A percentile compares a stretch with the other conserved stretches of the same genome.
phyloP scores from a whole-genome alignment of 2,797 vertebrate species.

The Acipenser oxyrinchus region DNA sequence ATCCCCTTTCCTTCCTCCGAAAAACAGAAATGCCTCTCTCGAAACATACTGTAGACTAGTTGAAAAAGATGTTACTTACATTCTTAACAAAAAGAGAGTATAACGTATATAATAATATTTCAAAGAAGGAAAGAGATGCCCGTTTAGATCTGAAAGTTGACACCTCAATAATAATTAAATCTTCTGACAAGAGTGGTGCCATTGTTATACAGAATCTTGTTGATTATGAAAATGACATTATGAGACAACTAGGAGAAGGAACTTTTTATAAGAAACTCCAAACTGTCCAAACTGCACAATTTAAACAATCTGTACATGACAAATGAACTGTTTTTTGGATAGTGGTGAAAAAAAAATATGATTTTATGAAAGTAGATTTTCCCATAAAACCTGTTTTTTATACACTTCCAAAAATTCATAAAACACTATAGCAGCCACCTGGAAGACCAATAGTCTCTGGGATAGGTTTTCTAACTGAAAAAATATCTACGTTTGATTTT shows the following conservation, averaged over 20 bases:
- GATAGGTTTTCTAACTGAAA: neutral
- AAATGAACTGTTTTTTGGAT: neutral
- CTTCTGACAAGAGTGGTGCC: neutral
- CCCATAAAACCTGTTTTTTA: neutral
- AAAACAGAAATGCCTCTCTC: neutral
- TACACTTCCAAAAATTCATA: neutral
- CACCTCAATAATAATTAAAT: neutral
- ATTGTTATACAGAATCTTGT: neutral
- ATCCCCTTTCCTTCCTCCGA: neutral
- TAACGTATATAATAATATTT: neutral
- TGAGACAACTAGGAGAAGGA: neutral
- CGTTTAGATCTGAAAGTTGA: neutral
- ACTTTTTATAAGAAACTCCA: neutral
- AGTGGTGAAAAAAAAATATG: neutral
- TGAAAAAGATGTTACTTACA: neutral
- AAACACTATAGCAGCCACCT: neutral
- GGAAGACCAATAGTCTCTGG: neutral
- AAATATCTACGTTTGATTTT: neutral
- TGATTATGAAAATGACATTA: neutral
- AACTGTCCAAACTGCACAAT: neutral
- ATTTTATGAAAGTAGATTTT: neutral
- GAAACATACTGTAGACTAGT: neutral
- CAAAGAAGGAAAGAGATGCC: neutral
- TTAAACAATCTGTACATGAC: neutral
- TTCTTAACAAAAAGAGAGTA: neutral